Evolutionary conservation across 1,140 invertebrate species (phyloP), one percentile per base, ranked within the genome.

Genomic region (Zaprionus kolodkinae): DNA sequence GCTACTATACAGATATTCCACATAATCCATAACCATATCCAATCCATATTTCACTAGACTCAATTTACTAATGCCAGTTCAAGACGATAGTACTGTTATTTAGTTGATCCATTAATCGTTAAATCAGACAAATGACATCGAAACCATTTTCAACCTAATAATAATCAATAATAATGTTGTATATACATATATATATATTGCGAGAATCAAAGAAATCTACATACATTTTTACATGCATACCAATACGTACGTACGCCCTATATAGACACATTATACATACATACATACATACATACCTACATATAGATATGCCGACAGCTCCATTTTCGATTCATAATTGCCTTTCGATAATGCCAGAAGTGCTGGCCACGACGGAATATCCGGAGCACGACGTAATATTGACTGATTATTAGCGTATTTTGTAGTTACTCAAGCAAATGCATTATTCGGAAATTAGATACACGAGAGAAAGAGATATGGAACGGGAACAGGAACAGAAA

Each of bases 351-450:
- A 21, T 21, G 45, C 57, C 27, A 30, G 27, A 6, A 30, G 27
- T 30, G 27, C 27, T 30, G 38, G 30, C 54, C 59, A 66, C 61
- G 69, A 64, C 27, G 27, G 60, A n/a, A 33, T 54, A 38, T 30
- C 38, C 11, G 15, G 45, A 61, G 71, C 17, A 62, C 40, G 63
- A 70, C 73, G 62, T 87, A 84, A 84, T 84, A 88, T 81, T 89
- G 84, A 88, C 84, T 88, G 84, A 88, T 88, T 74, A 80, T 81
- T 87, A 84, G 85, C 73, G 73, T 87, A 79, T 83, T 75, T 70
- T 75, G 68, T 75, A 71, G 68, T 63, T 81, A 65, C 36, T 65
- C 56, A 40, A 71, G 54, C 38, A 66, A 61, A 73, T 59, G 61
- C 55, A 81, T 70, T 45, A 43, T 56, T 55, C 75, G 35, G 35